Evolutionary conservation across 1,140 invertebrate genomes (phyloP).

Genomic region (Periplaneta americana): DNA sequence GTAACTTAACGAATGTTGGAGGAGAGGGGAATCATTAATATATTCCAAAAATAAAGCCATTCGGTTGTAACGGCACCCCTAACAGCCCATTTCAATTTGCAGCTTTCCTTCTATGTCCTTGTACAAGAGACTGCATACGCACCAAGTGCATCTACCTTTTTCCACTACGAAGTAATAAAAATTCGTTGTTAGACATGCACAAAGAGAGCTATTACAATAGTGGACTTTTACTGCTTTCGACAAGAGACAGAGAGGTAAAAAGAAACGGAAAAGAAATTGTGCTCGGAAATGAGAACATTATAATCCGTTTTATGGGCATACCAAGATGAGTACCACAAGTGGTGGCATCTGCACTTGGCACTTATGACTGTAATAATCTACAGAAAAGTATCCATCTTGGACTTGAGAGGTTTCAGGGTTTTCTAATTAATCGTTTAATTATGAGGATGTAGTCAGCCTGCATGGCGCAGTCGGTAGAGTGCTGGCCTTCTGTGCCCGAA

Average conservation of each 20-base stretch:
- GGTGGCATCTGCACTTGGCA: background rate
- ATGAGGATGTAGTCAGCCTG: too few relatives aligned
- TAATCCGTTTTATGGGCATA: background rate
- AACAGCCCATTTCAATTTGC: background rate
- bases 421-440: background rate
- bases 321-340: background rate
- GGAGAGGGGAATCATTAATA: background rate
- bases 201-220: background rate
- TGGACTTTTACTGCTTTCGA: background rate
- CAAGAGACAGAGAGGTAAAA: too few relatives aligned
- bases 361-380: background rate
- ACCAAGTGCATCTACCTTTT: background rate
- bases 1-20: background rate
- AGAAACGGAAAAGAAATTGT: background rate
- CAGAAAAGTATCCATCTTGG: background rate
- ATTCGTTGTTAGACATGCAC: background rate
- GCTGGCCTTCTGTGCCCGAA: too few relatives aligned
- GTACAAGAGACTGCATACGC: background rate
- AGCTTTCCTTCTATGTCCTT: background rate
- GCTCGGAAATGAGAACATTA: background rate
- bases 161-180: background rate
- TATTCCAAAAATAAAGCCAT: background rate
- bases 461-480: too few relatives aligned
- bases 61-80: background rate
- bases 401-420: too few relatives aligned